Evolutionary conservation across 2,888 invertebrate species (phyloP).

Genomic region (Apeira syringaria): DNA sequence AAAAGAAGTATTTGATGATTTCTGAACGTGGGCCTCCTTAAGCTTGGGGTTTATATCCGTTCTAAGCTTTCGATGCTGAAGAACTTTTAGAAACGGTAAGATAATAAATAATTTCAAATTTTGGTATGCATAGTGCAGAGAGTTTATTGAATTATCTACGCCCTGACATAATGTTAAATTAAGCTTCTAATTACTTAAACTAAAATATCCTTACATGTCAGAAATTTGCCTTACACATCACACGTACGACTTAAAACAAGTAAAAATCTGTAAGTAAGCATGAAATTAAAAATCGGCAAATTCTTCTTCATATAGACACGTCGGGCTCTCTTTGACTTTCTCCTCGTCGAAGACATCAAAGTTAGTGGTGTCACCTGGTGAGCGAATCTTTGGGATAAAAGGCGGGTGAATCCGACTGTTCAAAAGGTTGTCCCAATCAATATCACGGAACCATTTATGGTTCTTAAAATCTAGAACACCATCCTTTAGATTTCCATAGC

Average conservation of each 20-base stretch:
- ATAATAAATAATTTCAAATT: too few relatives aligned
- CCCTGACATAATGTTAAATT: too few relatives aligned
- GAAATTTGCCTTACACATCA: constrained; percentile 17
- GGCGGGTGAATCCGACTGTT: constrained; percentile 88
- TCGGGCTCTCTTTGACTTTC: constrained; percentile 73
- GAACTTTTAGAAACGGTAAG: too few relatives aligned
- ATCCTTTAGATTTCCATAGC: constrained; percentile 94
- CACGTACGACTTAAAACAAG: constrained; percentile 15
- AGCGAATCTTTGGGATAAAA: constrained; percentile 84
- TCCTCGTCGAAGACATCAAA: constrained; percentile 87
- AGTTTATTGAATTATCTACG: too few relatives aligned
- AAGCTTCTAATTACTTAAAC: constrained; percentile 42
- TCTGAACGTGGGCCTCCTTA: too few relatives aligned
- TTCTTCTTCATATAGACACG: constrained; percentile 84
- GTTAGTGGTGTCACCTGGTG: constrained; percentile 87
- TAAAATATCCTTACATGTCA: constrained; percentile 42
- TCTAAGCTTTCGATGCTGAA: too few relatives aligned
- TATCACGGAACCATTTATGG: constrained; percentile 94
- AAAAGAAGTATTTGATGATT: too few relatives aligned
- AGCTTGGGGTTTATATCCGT: too few relatives aligned
- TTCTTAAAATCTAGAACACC: constrained; percentile 95
- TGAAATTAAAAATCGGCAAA: constrained; percentile 86
- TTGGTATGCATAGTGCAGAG: too few relatives aligned
- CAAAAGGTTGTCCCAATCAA: constrained; percentile 94
- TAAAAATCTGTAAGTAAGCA: not conserved